Evolutionary conservation across 2,113 vertebrate species (phyloP).

Genomic region (Apus apus): DNA sequence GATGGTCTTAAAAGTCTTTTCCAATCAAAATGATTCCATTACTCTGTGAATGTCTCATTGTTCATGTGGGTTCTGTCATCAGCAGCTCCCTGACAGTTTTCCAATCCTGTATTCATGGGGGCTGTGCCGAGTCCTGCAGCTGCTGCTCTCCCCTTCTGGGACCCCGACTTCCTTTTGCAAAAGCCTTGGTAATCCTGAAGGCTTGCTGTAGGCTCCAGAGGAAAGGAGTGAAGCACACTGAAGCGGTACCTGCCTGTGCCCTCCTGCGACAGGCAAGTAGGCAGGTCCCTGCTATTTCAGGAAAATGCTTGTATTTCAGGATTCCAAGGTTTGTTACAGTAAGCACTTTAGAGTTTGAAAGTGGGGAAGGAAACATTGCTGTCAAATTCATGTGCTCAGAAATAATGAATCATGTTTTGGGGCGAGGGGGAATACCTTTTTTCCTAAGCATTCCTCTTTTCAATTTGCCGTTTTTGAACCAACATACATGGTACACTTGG

Average conservation of each 20-base stretch:
- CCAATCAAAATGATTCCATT: no score
- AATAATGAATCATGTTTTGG: not conserved
- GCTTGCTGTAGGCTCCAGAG: not conserved
- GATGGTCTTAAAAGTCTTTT: no score
- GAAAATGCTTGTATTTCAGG: fast-evolving
- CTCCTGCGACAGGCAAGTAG: not conserved
- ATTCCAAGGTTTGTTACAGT: not conserved
- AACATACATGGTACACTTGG: fast-evolving
- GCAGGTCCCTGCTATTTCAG: not conserved
- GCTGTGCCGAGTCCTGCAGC: fast-evolving
- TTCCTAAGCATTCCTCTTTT: not conserved
- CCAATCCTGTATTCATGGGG: fast-evolving
- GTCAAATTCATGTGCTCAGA: not conserved
- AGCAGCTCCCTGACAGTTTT: not conserved
- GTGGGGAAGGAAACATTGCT: not conserved
- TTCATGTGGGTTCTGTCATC: not conserved
- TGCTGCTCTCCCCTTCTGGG: fast-evolving
- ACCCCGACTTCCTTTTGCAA: not conserved
- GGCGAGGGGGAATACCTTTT: fast-evolving
- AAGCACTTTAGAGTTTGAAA: not conserved
- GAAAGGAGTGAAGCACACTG: fast-evolving
- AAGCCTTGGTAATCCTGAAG: not conserved
- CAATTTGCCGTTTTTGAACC: not conserved
- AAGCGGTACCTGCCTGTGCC: not conserved
- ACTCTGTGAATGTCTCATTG: not conserved